Evolutionary conservation across 2,797 vertebrate species (phyloP), one percentile per base, ranked within the genome.

Genomic region (Paratrypauchen microcephalus): DNA sequence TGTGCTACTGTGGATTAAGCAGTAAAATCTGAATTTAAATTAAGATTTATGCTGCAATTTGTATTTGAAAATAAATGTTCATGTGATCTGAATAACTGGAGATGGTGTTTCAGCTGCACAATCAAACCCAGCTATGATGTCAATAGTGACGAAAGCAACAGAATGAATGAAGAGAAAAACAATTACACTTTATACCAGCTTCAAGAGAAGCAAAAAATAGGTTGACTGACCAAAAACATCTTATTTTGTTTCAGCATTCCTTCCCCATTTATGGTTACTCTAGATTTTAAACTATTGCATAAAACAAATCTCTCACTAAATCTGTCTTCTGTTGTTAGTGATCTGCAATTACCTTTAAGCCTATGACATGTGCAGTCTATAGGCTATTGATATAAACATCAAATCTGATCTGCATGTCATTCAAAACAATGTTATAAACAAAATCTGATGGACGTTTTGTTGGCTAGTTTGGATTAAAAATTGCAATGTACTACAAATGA

Each of bases 21-120:
- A 45, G 15, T 45, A 45, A 57, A 28, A 57, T 26, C 15, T 26
- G 15, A 57, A 57, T 5, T 30, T 21, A 18, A 36, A 19, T 59
- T 6, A n/a, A n/a, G 57, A 18, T n/a, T 30, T 39, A 41, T 12
- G 59, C 32, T 39, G 30, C n/a, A 75, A 26, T 39, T 55, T 62
- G 28, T 6, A 30, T 48, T 66, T 13, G 61, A 61, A 74, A 69
- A 5, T 52, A 39, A 52, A 72, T 75, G 80, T 83, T 75, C 80
- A 74, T 58, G 65, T 76, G 75, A n/a, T 76, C 74, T 81, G 73
- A 78, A 59, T 55, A 0, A 65, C 54, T 56, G 74, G 76, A 83
- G 84, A 63, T 76, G 75, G 71, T 73, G 82, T 76, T 73, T 68
- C 50, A 24, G 30, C 15, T 4, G 39, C 65, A 57, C 9, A 19